phyloP scores from a whole-genome alignment of 2,113 vertebrate species.

The Paradoxurus hermaphroditus region DNA sequence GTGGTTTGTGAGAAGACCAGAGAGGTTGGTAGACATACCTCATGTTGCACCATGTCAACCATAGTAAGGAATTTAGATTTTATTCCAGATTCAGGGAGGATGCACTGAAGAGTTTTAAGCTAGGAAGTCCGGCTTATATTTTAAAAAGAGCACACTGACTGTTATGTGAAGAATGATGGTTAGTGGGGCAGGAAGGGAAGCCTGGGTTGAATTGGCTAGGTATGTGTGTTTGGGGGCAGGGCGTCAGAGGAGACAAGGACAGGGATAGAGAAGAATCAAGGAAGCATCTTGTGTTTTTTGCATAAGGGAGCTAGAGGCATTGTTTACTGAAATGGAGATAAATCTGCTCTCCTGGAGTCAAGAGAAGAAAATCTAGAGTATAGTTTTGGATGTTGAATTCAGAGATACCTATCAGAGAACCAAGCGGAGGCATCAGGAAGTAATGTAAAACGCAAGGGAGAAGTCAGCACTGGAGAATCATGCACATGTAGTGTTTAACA shows the following conservation, averaged over 20 bases:
- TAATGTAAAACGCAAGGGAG: background rate
- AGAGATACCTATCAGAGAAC: background rate
- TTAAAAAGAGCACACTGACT: background rate
- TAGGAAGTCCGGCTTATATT: background rate
- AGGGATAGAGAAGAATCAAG: background rate
- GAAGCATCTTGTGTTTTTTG: background rate
- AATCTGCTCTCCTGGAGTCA: background rate
- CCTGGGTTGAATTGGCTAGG: background rate
- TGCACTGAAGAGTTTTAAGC: background rate
- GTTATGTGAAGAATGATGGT: background rate
- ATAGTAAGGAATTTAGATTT: background rate
- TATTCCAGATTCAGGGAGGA: background rate
- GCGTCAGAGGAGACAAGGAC: no score
- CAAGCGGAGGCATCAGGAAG: background rate
- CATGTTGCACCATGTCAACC: background rate
- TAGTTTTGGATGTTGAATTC: background rate
- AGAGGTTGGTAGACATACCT: background rate
- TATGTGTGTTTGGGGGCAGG: background rate
- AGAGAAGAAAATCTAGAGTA: background rate
- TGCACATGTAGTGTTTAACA: background rate
- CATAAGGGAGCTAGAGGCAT: background rate
- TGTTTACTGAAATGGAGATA: background rate
- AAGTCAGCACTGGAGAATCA: background rate
- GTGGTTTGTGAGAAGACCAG: background rate
- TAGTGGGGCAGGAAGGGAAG: background rate